These are phyloP conservation scores for Panthera leo DNA, from an alignment of 2,113 vertebrate species.

Conservation along the genomic window DNA sequence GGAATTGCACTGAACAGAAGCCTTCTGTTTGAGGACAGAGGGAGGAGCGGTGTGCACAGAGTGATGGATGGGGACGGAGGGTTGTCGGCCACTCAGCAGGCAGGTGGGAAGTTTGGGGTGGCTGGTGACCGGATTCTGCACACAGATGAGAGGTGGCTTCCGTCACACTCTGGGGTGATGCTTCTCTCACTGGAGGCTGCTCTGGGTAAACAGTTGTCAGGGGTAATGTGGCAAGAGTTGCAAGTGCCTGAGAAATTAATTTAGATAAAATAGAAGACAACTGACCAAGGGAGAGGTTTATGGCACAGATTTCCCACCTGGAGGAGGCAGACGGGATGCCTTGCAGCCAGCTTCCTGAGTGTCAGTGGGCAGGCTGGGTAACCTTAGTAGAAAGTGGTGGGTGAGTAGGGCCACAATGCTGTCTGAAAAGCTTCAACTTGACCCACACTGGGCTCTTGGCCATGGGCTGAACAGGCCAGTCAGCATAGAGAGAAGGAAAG, in stretches of 20 bases:
- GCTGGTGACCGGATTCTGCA: fast-evolving
- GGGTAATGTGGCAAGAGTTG: not conserved
- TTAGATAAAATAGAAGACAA: not conserved
- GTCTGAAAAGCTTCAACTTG: not conserved
- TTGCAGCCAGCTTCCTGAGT: not conserved
- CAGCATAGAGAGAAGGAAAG: not conserved
- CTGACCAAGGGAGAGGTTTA: not conserved
- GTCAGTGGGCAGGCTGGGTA: not conserved
- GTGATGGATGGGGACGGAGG: not conserved
- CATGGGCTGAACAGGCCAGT: fast-evolving
- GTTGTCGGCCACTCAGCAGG: not conserved
- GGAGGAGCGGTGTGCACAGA: fast-evolving
- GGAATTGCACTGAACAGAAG: slow-evolving; percentile 72
- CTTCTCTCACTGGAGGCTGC: not conserved
- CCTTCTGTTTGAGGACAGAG: not conserved
- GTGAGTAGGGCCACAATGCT: too few species aligned
- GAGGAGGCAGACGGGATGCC: not conserved
- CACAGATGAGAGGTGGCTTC: not conserved
- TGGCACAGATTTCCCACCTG: not conserved
- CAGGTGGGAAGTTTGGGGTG: fast-evolving
- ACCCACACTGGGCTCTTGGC: not conserved
- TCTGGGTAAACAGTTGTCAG: not conserved
- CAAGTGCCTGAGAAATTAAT: not conserved
- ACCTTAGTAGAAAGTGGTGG: not conserved
- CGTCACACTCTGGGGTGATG: not conserved